A percentile compares a stretch with the other conserved stretches of the same genome.
These are phyloP conservation scores for Hyles lineata DNA, from an alignment of 2,888 invertebrate species.

Conservation along the genomic window DNA sequence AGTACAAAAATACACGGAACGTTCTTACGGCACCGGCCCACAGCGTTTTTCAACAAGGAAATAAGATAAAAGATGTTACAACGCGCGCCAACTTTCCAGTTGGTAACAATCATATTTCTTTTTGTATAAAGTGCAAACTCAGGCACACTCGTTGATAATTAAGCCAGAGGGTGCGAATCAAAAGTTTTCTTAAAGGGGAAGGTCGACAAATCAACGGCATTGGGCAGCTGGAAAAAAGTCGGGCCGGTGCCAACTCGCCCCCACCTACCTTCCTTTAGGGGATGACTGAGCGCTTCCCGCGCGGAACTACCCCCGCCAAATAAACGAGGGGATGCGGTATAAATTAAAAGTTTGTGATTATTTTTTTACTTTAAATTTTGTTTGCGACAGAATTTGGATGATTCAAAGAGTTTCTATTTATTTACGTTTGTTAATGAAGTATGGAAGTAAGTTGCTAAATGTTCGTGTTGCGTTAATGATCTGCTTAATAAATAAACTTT, in stretches of 20 bases:
- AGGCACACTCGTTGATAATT: constrained; percentile 31
- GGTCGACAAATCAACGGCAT: constrained; percentile 49
- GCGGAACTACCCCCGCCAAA: constrained; percentile 48
- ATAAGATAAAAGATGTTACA: constrained; percentile 17
- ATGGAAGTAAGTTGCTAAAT: constrained; percentile 8
- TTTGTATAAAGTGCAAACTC: constrained; percentile 29
- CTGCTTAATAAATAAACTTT: background rate
- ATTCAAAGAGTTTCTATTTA: constrained; percentile 18
- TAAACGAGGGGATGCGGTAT: constrained; percentile 55
- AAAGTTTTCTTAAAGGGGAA: constrained; percentile 38
- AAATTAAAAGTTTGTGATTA: constrained; percentile 37
- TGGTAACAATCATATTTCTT: constrained; percentile 26
- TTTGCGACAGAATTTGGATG: constrained; percentile 20
- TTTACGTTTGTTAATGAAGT: background rate
- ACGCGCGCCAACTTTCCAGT: constrained; percentile 10
- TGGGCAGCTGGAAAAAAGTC: constrained; percentile 46
- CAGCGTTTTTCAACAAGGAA: constrained; percentile 13
- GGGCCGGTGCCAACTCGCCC: constrained; percentile 63
- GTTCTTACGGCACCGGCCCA: background rate
- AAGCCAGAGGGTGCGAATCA: constrained; percentile 37
- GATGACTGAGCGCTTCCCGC: constrained; percentile 59
- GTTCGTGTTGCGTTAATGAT: background rate
- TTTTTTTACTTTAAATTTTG: constrained; percentile 8
- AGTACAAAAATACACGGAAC: background rate
- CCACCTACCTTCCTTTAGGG: constrained; percentile 46